Evolutionary conservation across 2,113 vertebrate species (phyloP).

Genomic region (Pelodiscus sinensis): DNA sequence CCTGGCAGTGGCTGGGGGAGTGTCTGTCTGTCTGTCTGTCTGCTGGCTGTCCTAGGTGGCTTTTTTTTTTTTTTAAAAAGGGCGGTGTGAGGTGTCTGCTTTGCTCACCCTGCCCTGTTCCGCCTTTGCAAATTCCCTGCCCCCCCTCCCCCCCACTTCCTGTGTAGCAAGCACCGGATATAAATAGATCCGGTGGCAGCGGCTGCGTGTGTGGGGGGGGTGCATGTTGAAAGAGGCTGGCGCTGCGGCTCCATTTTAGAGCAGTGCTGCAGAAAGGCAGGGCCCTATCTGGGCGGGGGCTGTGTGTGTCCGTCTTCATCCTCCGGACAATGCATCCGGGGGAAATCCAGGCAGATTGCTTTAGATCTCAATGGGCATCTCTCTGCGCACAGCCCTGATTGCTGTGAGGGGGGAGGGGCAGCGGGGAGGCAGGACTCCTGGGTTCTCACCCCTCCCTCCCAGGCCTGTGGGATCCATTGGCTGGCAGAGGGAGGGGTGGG

Average conservation of each 20-base stretch:
- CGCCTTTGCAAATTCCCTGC: neutral
- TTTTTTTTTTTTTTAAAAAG: neutral
- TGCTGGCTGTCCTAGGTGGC: neutral
- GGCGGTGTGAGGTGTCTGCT: neutral
- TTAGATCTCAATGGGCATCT: too few relatives aligned
- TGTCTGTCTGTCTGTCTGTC: too few relatives aligned
- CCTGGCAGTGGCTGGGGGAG: neutral
- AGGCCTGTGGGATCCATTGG: neutral
- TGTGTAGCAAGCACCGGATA: neutral
- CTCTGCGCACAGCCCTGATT: neutral
- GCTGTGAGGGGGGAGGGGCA: neutral
- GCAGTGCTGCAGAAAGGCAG: neutral
- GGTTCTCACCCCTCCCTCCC: neutral
- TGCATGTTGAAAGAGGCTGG: neutral
- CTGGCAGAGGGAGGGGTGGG: too few relatives aligned
- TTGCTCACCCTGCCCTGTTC: too few relatives aligned
- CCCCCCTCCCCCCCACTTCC: neutral
- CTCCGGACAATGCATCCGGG: neutral
- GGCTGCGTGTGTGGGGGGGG: neutral
- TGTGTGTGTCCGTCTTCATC: too few relatives aligned
- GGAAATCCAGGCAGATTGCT: neutral
- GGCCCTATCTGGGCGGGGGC: neutral
- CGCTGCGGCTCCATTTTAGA: neutral
- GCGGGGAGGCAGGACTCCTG: neutral
- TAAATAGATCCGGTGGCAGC: constrained; percentile 11